Evolutionary conservation across 23 tunicate genomes (phyloP).

Genomic region (Ciona savignyi): DNA sequence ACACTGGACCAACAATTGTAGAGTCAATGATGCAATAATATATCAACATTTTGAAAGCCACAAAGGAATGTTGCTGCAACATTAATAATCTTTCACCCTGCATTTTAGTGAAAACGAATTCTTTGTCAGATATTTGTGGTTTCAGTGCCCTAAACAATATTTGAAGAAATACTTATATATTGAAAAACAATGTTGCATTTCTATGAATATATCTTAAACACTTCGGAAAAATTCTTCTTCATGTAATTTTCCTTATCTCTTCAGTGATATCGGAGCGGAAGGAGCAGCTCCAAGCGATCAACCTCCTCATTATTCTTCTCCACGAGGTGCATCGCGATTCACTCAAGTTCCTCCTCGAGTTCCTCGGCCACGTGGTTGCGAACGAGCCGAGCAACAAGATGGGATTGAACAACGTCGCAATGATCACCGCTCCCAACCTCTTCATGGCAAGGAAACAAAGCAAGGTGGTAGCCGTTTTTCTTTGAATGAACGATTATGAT

Average conservation of each 20-base stretch:
- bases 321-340: slow-evolving; percentile 74
- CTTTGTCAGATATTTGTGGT: not conserved
- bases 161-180: too few species aligned
- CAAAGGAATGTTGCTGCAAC: too few species aligned
- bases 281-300: slow-evolving; percentile 83
- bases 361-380: slow-evolving; percentile 52
- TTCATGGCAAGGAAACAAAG: slow-evolving; percentile 62
- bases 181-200: too few species aligned
- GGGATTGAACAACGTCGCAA: slow-evolving; percentile 88
- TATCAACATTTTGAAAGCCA: too few species aligned
- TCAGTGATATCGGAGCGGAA: slow-evolving; percentile 71
- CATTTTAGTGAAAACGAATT: not conserved
- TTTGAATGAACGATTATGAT: too few species aligned
- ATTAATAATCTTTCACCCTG: too few species aligned
- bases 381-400: slow-evolving; percentile 63
- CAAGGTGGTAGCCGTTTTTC: slow-evolving; percentile 73
- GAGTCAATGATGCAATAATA: too few species aligned
- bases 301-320: slow-evolving; percentile 68
- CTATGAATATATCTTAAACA: too few species aligned
- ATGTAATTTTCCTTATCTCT: not conserved
- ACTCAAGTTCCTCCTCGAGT: slow-evolving; percentile 58
- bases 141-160: not conserved
- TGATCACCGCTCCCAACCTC: slow-evolving; percentile 92
- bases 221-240: too few species aligned
- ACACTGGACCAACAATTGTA: too few species aligned